These are phyloP conservation scores for Calonectris borealis DNA, from an alignment of 2,113 vertebrate genomes.

Conservation along the genomic window DNA sequence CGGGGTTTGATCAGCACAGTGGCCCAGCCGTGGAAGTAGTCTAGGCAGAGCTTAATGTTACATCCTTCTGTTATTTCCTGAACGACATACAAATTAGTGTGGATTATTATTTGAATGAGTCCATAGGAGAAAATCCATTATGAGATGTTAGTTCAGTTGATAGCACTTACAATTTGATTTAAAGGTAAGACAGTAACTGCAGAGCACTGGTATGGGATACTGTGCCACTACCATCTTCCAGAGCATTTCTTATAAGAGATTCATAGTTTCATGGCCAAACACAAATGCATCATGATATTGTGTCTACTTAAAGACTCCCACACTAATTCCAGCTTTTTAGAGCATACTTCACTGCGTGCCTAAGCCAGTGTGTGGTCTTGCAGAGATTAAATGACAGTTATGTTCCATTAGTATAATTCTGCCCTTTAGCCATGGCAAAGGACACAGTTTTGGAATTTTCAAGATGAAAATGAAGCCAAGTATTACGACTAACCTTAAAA, in stretches of 20 bases:
- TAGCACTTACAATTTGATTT: background rate
- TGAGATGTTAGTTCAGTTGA: background rate
- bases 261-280: background rate
- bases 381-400: background rate
- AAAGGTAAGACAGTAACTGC: background rate
- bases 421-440: background rate
- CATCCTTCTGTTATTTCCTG: background rate
- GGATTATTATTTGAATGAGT: background rate
- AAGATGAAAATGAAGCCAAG: background rate
- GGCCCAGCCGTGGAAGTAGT: background rate
- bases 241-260: background rate
- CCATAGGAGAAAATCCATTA: background rate
- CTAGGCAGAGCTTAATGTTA: background rate
- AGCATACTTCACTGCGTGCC: background rate
- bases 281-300: background rate
- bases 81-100: background rate
- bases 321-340: background rate
- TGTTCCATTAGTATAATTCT: background rate
- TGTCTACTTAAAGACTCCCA: background rate
- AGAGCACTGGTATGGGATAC: background rate
- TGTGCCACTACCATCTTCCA: background rate
- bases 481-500: background rate
- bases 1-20: background rate
- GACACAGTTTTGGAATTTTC: background rate
- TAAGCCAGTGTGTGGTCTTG: background rate